Base-by-base conservation (phyloP, 2,797 vertebrate species). In the Coregonus sp. region DNA sequence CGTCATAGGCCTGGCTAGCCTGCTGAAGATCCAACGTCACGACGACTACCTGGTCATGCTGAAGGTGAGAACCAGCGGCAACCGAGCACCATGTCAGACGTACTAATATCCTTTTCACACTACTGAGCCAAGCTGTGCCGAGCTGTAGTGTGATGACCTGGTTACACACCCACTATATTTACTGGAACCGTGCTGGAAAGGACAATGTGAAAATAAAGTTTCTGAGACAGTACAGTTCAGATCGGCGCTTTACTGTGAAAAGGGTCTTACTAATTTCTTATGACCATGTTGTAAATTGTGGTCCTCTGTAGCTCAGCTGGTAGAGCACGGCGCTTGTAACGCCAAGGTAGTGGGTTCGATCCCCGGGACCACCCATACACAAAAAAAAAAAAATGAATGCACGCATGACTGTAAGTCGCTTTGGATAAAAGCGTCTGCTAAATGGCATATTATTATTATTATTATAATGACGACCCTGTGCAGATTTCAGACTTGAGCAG, bases 1-100 rank as follows among this genome's bases (percentile, higher is more conserved):
- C 4, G 97, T 99, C 63, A 95, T 93, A 75, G 97, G 97, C 83
- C 92, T 99, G 82, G 94, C 96, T 14, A 99, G 97, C 87, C 96
- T 99, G 71, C 96, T 99, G 14, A 97, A 99, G 85, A 96, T 99
- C 69, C 98, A 98, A 29, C 93, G 96, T 0, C 98, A 99, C 0
- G 98, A 99, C 5, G 98, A 99, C 89, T 98, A 99, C 81, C 89
- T 99, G 92, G 90, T 99, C 15, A 98, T 99, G 97, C 96, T 99
- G 25, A 99, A 98, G 95, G 98, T 99, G 83, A 92, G 92, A 75
- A 47, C 9, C 9, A 2, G 9, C 2, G 40, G 40, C 40, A 12
- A 47, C 40, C 9, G 40, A 47, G 40, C 11, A 9, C 40, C 40
- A 47, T 47, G 9, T 47, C 40, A 12, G 40, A 12, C 40, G 2